Evolutionary conservation across 2,113 vertebrate species (phyloP).

Genomic region (Sus scrofa): T2T-Sscrofa CM000812.6:77195001-77195500

Average conservation of each 20-base stretch:
- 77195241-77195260: not conserved
- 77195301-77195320: not conserved
- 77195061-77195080: not conserved
- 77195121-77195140: not conserved
- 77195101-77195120: not conserved
- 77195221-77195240: not conserved
- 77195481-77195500: no score
- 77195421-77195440: no score
- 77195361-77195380: no score
- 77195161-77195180: not conserved
- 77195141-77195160: not conserved
- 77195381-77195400: no score
- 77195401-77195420: no score
- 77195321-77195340: no score
- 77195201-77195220: not conserved
- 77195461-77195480: no score
- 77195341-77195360: no score
- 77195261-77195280: not conserved
- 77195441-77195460: no score
- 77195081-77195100: not conserved
- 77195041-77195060: constrained; percentile 1
- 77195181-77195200: not conserved
- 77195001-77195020: not conserved
- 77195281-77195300: not conserved
- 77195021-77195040: constrained; percentile 11